Base-by-base conservation (phyloP, 2,113 vertebrate genomes). In the Nicator chloris region DNA sequence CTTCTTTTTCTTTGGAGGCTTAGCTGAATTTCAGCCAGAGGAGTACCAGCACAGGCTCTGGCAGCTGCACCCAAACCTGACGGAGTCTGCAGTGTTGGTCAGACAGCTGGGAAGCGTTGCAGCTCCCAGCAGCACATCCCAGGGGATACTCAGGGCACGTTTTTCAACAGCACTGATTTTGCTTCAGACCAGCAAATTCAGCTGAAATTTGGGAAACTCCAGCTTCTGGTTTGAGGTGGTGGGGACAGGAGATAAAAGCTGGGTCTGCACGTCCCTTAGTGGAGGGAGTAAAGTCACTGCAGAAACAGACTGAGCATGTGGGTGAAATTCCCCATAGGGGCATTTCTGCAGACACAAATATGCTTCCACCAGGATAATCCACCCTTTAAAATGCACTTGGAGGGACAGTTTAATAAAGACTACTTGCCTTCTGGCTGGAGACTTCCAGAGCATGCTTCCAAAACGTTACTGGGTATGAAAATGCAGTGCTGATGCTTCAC, bases 201-300 rank as follows among this genome's bases (percentile, higher is more conserved):
- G 70, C 15, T 21, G 8, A 17, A 56, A 24, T 24, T 9, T 13
- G 76, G 56, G 60, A 9, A 47, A 13, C 6, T 21, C 15, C 37
- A 57, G 18, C 31, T 65, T 15, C 27, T 4, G 3, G 28, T 15
- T 2, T 21, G 57, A 40, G 28, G 61, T 2, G 33, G 40, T 28
- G 37, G 23, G 42, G 33, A 37, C 10, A 50, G n/a, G 31, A 49
- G 37, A 11, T 11, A 3, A 37, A 54, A 39, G 49, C 2, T 11
- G 13, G 17, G 50, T 17, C 21, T 20, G 2, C 0, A 0, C 1
- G 3, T 24, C 8, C 47, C 27, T 35, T 3, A 21, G 2, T 1
- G 2, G 37, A 26, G 28, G 63, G 47, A 39, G 30, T 11, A 4
- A 69, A 73, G 45, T 15, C 28, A 9, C 1, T 18, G 80, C 61